These are phyloP conservation scores for Pseudomugil gertrudae DNA, from an alignment of 2,797 vertebrate species.

Conservation along the genomic window DNA sequence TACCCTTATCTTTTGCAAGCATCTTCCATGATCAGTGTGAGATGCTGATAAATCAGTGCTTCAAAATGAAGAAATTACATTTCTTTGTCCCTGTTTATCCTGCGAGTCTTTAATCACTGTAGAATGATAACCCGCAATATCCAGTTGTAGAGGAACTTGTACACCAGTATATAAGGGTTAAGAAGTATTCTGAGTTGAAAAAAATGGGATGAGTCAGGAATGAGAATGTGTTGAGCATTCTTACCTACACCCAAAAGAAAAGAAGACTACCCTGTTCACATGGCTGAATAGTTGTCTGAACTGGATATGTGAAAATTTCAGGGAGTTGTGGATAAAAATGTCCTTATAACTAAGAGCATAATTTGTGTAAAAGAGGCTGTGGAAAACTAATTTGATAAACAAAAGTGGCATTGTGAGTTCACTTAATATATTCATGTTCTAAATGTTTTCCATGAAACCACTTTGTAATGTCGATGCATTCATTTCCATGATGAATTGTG, in stretches of 20 bases:
- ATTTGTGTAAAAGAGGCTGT: conserved; percentile 52
- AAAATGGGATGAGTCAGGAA: not conserved
- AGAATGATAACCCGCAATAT: not conserved
- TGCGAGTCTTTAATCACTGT: not conserved
- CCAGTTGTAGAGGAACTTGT: not conserved
- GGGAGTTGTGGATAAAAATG: conserved; percentile 55
- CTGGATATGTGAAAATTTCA: conserved; percentile 43
- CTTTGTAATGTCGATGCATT: conserved; percentile 68
- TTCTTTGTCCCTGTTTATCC: not conserved
- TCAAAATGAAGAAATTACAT: not conserved
- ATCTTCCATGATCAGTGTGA: not conserved
- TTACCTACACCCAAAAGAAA: conserved; percentile 32
- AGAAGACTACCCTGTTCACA: conserved; percentile 12
- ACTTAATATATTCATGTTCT: conserved; percentile 61
- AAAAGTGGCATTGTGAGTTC: conserved; percentile 65
- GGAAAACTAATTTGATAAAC: conserved; percentile 71
- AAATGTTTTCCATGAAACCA: conserved; percentile 65
- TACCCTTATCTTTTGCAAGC: not conserved
- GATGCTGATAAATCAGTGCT: not conserved
- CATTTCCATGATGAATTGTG: conserved; percentile 72
- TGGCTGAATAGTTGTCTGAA: conserved; percentile 29
- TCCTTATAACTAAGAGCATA: conserved; percentile 41
- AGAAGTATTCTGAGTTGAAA: not conserved
- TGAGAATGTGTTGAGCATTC: conserved; percentile 28
- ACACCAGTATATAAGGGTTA: not conserved